These are phyloP conservation scores for Choreutis nemorana DNA, from an alignment of 2,888 invertebrate species.

Conservation along the genomic window DNA sequence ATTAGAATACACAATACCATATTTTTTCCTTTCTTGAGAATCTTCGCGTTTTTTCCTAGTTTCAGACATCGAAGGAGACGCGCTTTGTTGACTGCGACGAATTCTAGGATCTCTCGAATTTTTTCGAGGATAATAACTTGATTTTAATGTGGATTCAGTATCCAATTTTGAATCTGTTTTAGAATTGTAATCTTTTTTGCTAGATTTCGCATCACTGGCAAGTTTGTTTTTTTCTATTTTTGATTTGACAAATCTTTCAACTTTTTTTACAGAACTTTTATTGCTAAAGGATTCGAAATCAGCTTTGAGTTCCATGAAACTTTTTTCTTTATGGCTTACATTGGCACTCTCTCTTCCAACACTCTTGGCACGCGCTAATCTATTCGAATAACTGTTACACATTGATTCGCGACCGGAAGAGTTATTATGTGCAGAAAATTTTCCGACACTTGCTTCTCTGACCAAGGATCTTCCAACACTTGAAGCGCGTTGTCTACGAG, in stretches of 20 bases:
- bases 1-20: conserved; percentile 48
- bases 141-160: conserved; percentile 9
- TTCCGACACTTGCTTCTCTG: conserved; percentile 10
- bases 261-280: conserved; percentile 11
- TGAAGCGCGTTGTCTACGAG: conserved; percentile 34
- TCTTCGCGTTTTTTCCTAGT: conserved; percentile 9
- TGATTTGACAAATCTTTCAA: conserved; percentile 9
- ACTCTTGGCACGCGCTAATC: conserved; percentile 36
- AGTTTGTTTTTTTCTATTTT: conserved; percentile 9
- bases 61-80: too few species aligned
- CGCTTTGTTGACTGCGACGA: conserved; percentile 18
- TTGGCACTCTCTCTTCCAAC: conserved; percentile 24
- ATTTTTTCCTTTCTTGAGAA: conserved; percentile 12
- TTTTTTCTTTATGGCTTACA: conserved; percentile 18
- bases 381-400: conserved; percentile 14
- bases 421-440: conserved; percentile 1
- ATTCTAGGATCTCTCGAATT: conserved; percentile 42
- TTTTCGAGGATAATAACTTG: conserved; percentile 19
- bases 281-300: conserved; percentile 34
- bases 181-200: conserved; percentile 6
- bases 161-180: conserved; percentile 19
- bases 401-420: too few species aligned
- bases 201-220: neutral
- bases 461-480: conserved; percentile 41
- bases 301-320: conserved; percentile 41